Conservation (phyloP, 2,113 vertebrate species). For the Helogale parvula region DNA sequence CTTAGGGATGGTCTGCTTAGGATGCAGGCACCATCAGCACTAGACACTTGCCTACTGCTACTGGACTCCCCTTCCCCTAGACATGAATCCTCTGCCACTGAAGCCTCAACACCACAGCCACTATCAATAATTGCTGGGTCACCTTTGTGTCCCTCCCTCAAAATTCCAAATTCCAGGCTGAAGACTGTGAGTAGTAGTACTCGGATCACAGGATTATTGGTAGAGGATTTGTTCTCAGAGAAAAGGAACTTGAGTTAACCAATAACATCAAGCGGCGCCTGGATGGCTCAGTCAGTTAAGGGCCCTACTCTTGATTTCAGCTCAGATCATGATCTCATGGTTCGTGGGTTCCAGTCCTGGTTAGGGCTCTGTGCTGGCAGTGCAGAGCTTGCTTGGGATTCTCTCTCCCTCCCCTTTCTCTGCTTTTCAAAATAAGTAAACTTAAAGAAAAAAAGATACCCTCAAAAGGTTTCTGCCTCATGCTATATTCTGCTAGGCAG, state of each 20-base stretch:
- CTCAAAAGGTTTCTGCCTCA: not conserved
- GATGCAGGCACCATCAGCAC: not conserved
- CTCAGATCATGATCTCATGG: no score
- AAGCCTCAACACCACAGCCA: not conserved
- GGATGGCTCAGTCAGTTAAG: no score
- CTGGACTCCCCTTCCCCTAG: not conserved
- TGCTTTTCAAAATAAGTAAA: no score
- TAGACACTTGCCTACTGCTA: not conserved
- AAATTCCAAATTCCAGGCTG: slow-evolving; percentile 30
- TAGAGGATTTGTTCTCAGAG: not conserved
- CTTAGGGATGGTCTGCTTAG: not conserved
- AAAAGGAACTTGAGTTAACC: not conserved
- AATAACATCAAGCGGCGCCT: no score
- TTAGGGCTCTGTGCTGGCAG: no score
- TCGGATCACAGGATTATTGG: not conserved
- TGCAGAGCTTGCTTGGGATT: no score
- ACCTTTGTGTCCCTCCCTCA: not conserved
- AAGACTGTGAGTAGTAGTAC: not conserved
- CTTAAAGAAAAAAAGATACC: not conserved
- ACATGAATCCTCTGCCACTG: not conserved
- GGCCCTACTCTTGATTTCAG: no score
- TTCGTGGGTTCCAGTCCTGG: no score
- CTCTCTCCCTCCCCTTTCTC: no score
- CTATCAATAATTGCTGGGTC: not conserved
- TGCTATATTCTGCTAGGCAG: not conserved